Conservation (phyloP, 2,888 invertebrate genomes). For the Lepidocyrtinus sp. region DNA sequence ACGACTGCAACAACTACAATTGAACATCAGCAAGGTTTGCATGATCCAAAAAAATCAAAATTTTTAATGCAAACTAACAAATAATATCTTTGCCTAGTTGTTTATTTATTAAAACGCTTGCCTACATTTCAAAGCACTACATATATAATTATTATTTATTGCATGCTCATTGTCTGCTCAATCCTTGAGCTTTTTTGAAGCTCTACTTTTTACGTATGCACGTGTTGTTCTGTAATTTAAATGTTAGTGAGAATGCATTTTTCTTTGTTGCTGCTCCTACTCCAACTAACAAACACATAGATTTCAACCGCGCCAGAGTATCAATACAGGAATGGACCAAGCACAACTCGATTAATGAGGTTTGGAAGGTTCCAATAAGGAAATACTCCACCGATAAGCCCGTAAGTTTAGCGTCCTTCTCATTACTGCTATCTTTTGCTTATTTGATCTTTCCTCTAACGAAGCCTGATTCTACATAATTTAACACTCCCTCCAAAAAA, state of each 20-base stretch:
- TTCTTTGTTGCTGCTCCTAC: conserved; percentile 24
- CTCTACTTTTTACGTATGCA: too few species aligned
- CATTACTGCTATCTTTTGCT: too few species aligned
- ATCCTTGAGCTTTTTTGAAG: too few species aligned
- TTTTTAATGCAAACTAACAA: background rate
- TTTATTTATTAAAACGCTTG: too few species aligned
- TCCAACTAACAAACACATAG: conserved; percentile 53
- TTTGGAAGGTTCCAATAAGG: conserved; percentile 68
- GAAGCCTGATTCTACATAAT: too few species aligned
- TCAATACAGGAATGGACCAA: conserved; percentile 69
- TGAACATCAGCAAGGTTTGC: conserved; percentile 69
- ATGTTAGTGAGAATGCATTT: conserved; percentile 22
- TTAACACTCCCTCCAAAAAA: too few species aligned
- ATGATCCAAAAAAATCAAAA: conserved; percentile 51
- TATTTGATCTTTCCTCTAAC: too few species aligned
- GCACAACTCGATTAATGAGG: conserved; percentile 67
- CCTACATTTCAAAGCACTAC: too few species aligned
- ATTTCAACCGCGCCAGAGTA: conserved; percentile 69
- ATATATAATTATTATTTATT: background rate
- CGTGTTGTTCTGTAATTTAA: too few species aligned
- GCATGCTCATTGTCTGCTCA: conserved; percentile 8
- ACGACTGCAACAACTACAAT: conserved; percentile 43
- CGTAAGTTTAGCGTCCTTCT: conserved; percentile 67
- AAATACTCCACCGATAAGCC: conserved; percentile 67
- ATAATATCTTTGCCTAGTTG: too few species aligned